phyloP scores from a whole-genome alignment of 64 coral and sea anemone species.

The Stylophora pistillata region DNA sequence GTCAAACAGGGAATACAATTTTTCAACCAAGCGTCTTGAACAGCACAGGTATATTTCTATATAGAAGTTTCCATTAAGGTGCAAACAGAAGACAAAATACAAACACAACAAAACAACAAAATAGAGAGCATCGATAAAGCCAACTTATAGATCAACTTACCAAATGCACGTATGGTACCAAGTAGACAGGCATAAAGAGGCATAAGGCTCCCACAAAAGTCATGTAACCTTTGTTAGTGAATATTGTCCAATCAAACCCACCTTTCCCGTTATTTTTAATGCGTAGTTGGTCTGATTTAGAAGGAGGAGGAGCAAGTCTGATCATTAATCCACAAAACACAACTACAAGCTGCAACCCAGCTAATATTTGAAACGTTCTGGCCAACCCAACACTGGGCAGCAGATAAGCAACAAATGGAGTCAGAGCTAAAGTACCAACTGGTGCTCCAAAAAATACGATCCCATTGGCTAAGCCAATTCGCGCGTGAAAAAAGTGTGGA shows the following conservation, averaged over 20 bases:
- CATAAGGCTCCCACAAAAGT: background rate
- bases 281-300: background rate
- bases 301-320: background rate
- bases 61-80: no score
- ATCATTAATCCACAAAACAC: constrained; percentile 25
- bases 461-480: constrained; percentile 22
- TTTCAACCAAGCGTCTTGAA: no score
- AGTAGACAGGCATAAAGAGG: constrained; percentile 17
- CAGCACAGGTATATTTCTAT: no score
- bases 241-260: constrained; percentile 40
- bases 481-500: constrained; percentile 14
- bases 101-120: no score
- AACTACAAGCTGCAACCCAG: background rate
- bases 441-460: constrained; percentile 23
- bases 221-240: constrained; percentile 15
- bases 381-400: constrained; percentile 1
- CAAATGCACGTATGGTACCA: constrained; percentile 34
- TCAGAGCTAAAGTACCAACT: constrained; percentile 29
- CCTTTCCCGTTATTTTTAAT: background rate
- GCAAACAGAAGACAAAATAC: no score
- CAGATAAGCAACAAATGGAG: background rate
- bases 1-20: no score
- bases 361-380: constrained; percentile 43
- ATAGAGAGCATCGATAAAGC: background rate
- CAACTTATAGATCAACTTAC: background rate